Conservation (phyloP, 2,888 invertebrate species). For the Parelbella ahira region DNA sequence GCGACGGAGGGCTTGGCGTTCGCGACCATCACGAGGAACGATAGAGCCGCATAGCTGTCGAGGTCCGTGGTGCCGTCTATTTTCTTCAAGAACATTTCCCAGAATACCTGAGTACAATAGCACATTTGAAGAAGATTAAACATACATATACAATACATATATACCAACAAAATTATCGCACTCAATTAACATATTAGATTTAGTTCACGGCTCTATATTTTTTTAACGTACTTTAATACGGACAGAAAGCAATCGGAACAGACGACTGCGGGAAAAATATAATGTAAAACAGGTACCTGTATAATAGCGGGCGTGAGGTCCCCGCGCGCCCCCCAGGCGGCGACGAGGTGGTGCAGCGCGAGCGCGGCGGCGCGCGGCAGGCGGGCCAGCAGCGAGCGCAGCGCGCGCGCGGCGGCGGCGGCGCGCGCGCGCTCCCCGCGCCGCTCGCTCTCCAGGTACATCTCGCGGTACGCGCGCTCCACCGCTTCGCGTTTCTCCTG, state of each 20-base stretch:
- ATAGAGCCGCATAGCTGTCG: slow-evolving; percentile 87
- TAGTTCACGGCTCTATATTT: too few relatives aligned
- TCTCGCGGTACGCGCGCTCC: slow-evolving; percentile 86
- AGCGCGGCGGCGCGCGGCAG: slow-evolving; percentile 66
- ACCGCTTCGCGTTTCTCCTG: slow-evolving; percentile 85
- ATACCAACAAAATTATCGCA: too few relatives aligned
- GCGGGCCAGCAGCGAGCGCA: slow-evolving; percentile 46
- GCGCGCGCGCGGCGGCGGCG: slow-evolving; percentile 51
- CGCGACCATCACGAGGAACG: slow-evolving; percentile 87
- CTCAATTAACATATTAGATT: too few relatives aligned
- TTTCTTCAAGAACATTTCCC: slow-evolving; percentile 90
- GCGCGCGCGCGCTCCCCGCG: slow-evolving; percentile 71
- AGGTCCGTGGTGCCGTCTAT: slow-evolving; percentile 84
- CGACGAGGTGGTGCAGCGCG: slow-evolving; percentile 63
- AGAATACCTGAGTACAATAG: slow-evolving; percentile 88
- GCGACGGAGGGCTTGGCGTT: slow-evolving; percentile 82
- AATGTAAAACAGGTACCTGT: too few relatives aligned
- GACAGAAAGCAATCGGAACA: too few relatives aligned
- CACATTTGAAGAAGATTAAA: too few relatives aligned
- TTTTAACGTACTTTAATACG: too few relatives aligned
- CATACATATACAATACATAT: too few relatives aligned
- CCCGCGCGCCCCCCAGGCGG: slow-evolving; percentile 64
- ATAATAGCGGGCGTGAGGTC: slow-evolving; percentile 66
- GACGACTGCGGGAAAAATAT: too few relatives aligned
- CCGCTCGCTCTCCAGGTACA: slow-evolving; percentile 82